Evolutionary conservation across 2,113 vertebrate genomes (phyloP).

Genomic region (Lutjanus erythropterus): DNA sequence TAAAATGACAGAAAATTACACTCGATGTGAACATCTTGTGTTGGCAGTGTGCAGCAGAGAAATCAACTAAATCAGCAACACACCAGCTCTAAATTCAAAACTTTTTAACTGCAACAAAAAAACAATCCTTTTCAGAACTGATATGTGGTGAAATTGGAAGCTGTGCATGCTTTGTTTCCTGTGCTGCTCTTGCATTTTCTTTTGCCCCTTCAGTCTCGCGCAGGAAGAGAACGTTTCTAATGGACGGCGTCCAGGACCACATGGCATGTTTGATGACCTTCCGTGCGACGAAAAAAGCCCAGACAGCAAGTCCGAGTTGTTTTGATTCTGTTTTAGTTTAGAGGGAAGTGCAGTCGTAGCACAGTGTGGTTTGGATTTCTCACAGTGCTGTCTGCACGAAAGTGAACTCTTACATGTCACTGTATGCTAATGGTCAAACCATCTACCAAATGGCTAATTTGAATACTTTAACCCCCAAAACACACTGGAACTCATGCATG

Average conservation of each 20-base stretch:
- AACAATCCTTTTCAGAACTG: not conserved
- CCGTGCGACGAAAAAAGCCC: constrained; percentile 34
- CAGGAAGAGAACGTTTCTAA: constrained; percentile 20
- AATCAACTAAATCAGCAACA: not conserved
- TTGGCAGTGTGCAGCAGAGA: not conserved
- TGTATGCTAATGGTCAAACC: not conserved
- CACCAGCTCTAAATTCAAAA: not conserved
- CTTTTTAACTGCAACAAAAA: constrained; percentile 2
- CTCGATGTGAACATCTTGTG: constrained; percentile 5
- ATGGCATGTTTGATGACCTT: constrained; percentile 42
- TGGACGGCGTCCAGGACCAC: constrained; percentile 25
- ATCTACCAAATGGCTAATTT: not conserved
- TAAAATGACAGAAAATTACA: not conserved
- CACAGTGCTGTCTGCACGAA: constrained; percentile 20
- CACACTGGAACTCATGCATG: too few relatives aligned
- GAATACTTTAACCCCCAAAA: not conserved
- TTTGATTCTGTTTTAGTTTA: constrained; percentile 42
- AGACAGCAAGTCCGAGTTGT: constrained; percentile 44
- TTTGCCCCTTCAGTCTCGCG: not conserved
- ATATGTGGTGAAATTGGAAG: constrained; percentile 39
- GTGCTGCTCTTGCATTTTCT: constrained; percentile 29
- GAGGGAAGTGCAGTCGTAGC: not conserved
- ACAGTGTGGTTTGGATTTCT: constrained; percentile 28
- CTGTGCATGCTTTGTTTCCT: constrained; percentile 31
- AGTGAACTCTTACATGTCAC: not conserved